Evolutionary conservation across 1,140 invertebrate genomes (phyloP).

Genomic region (Bombyx mandarina): DNA sequence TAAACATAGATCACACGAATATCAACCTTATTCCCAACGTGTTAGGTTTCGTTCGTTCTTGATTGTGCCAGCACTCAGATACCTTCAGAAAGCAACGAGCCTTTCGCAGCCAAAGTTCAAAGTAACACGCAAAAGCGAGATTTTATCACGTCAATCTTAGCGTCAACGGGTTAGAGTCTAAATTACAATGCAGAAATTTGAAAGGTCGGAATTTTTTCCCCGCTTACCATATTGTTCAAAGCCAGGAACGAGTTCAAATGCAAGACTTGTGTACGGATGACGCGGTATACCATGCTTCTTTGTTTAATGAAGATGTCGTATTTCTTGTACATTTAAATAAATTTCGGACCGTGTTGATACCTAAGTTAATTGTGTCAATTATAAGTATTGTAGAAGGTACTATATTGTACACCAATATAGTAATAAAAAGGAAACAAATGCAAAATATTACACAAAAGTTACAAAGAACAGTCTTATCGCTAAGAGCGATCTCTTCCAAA

Average conservation of each 20-base stretch:
- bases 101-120: slow-evolving; percentile 39
- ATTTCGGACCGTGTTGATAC: too few relatives aligned
- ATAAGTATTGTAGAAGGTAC: too few relatives aligned
- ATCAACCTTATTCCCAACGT: not conserved
- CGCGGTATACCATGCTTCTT: slow-evolving; percentile 17
- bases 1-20: not conserved
- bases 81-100: slow-evolving; percentile 26
- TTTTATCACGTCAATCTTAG: slow-evolving; percentile 1
- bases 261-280: slow-evolving; percentile 26
- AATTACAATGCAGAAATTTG: slow-evolving; percentile 9
- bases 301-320: too few relatives aligned
- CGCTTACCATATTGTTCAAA: slow-evolving; percentile 24
- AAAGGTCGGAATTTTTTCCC: slow-evolving; percentile 18
- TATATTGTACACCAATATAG: too few relatives aligned
- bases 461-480: too few relatives aligned
- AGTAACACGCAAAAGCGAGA: slow-evolving; percentile 13
- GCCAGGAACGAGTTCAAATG: slow-evolving; percentile 15
- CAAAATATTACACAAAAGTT: too few relatives aligned
- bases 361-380: too few relatives aligned
- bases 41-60: not conserved
- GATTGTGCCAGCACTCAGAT: not conserved
- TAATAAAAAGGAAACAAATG: too few relatives aligned
- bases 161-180: slow-evolving; percentile 18
- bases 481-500: too few relatives aligned
- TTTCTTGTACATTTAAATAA: too few relatives aligned